phyloP scores from a whole-genome alignment of 2,888 invertebrate genomes.

The Diplolepis rosae region DNA sequence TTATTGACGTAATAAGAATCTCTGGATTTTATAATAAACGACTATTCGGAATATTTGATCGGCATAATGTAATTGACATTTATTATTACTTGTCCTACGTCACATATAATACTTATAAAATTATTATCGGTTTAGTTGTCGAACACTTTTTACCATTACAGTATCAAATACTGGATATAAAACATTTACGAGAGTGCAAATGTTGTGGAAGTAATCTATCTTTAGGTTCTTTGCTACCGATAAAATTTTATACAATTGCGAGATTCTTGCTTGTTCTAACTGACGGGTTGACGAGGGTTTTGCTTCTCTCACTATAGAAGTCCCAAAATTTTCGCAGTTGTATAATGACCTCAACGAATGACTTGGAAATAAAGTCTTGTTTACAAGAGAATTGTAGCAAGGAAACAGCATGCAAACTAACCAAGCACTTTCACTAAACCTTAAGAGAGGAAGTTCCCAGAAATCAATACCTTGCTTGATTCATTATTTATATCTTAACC shows the following conservation, averaged over 20 bases:
- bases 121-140: too few relatives aligned
- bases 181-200: too few relatives aligned
- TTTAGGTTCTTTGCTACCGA: too few relatives aligned
- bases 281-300: conserved; percentile 49
- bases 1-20: conserved; percentile 6
- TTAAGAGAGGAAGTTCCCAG: neutral
- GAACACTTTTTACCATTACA: too few relatives aligned
- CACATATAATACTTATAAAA: too few relatives aligned
- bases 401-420: conserved; percentile 30
- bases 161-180: too few relatives aligned
- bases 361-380: neutral
- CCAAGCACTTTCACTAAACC: conserved; percentile 1
- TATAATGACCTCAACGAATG: conserved; percentile 40
- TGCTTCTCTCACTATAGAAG: conserved; percentile 41
- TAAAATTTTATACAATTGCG: conserved; percentile 41
- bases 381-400: neutral
- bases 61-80: neutral
- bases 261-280: conserved; percentile 38
- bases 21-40: conserved; percentile 7
- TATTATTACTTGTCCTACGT: neutral
- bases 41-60: neutral
- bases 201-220: too few relatives aligned
- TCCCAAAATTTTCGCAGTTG: conserved; percentile 42
- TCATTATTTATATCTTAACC: neutral
- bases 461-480: neutral